Evolutionary conservation across 2,113 vertebrate genomes (phyloP).

Genomic region (Vulpes ferrilata): DNA sequence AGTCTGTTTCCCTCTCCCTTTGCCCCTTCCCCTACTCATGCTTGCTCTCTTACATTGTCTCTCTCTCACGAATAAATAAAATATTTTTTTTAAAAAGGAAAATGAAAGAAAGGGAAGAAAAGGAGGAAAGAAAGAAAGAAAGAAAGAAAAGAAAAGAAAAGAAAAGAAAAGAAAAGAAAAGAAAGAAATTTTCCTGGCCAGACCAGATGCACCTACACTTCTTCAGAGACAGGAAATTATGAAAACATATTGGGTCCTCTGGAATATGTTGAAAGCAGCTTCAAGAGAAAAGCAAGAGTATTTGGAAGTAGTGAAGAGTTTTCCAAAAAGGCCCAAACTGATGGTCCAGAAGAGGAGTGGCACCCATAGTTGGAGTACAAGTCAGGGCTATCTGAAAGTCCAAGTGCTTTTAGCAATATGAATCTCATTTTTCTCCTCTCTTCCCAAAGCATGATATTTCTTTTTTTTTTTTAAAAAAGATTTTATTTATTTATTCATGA

Average conservation of each 20-base stretch:
- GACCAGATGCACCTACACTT: neutral
- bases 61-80: no score
- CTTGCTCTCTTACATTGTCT: no score
- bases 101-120: no score
- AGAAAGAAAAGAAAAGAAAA: no score
- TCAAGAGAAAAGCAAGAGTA: neutral
- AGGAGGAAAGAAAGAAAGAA: no score
- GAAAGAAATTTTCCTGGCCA: neutral
- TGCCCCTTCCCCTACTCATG: no score
- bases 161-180: no score
- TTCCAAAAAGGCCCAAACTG: neutral
- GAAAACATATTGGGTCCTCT: no score
- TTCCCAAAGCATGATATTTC: neutral
- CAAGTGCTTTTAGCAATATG: rapidly evolving
- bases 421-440: neutral
- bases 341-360: neutral
- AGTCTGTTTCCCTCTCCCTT: no score
- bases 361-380: neutral
- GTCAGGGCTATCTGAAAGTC: neutral
- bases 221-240: neutral
- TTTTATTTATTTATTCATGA: no score
- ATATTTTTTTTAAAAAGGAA: no score
- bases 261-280: neutral
- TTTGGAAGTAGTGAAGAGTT: neutral
- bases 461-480: neutral